Evolutionary conservation across 2,888 invertebrate genomes (phyloP).

Genomic region (Tuta absoluta): DNA sequence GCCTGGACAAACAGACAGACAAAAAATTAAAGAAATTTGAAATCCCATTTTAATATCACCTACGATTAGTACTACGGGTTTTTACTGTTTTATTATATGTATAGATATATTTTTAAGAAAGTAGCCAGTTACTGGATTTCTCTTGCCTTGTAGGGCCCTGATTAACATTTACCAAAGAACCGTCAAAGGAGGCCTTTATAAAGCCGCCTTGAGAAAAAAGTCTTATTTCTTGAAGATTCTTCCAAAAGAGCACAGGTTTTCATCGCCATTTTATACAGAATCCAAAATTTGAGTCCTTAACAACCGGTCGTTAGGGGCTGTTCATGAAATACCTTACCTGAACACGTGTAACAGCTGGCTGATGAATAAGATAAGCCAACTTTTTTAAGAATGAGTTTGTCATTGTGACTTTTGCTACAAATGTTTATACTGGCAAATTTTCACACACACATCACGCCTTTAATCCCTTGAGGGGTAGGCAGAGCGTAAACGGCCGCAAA

Average conservation of each 20-base stretch:
- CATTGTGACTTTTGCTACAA: too few relatives aligned
- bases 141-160: neutral
- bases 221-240: neutral
- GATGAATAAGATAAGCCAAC: neutral
- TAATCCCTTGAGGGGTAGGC: too few relatives aligned
- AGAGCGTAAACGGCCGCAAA: too few relatives aligned
- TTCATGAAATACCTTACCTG: slow-evolving; percentile 40
- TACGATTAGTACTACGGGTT: too few relatives aligned
- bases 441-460: too few relatives aligned
- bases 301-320: slow-evolving; percentile 47
- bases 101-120: too few relatives aligned
- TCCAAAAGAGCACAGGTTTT: slow-evolving; percentile 27
- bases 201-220: slow-evolving; percentile 19
- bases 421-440: too few relatives aligned
- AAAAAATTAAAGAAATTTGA: too few relatives aligned
- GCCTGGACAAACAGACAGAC: too few relatives aligned
- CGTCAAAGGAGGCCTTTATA: slow-evolving; percentile 1
- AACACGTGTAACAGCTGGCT: neutral
- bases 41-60: too few relatives aligned
- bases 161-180: slow-evolving; percentile 9
- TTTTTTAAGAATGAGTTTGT: neutral
- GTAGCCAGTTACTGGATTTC: neutral
- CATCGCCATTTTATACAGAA: slow-evolving; percentile 40
- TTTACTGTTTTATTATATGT: too few relatives aligned
- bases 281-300: slow-evolving; percentile 48